These are phyloP conservation scores for Chydorus sphaericus DNA, from an alignment of 2,888 invertebrate species.

Conservation along the genomic window DNA sequence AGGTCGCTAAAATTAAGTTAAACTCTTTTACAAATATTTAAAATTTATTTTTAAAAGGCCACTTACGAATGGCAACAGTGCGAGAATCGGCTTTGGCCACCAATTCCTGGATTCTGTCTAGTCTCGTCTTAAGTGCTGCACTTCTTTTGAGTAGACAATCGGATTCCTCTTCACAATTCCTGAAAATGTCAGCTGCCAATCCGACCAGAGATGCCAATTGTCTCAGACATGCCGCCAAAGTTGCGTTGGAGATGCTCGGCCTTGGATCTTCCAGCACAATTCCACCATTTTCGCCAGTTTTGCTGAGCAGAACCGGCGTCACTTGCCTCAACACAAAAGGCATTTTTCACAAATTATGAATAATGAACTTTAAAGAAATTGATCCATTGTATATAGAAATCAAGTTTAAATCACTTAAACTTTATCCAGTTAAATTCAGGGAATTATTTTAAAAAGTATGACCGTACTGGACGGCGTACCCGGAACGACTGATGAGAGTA, in stretches of 20 bases:
- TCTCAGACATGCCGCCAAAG: constrained; percentile 64
- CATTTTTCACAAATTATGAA: no score
- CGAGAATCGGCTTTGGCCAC: constrained; percentile 67
- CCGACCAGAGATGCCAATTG: constrained; percentile 73
- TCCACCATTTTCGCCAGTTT: no score
- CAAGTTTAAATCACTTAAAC: no score
- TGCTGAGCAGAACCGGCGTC: constrained; percentile 64
- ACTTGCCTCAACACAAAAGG: constrained; percentile 74
- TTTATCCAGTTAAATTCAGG: no score
- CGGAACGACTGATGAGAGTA: no score
- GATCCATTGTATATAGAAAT: no score
- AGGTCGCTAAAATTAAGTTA: no score
- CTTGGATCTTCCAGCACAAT: constrained; percentile 57
- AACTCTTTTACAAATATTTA: no score
- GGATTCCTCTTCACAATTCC: constrained; percentile 59
- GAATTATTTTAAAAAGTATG: no score
- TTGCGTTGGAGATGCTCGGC: constrained; percentile 72
- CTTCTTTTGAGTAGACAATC: constrained; percentile 58
- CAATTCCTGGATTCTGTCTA: constrained; percentile 51
- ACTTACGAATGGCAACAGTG: constrained; percentile 89
- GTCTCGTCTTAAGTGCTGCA: constrained; percentile 49
- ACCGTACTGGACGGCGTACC: no score
- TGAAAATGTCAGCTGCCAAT: constrained; percentile 72
- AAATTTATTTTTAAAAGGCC: no score
- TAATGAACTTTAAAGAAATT: no score